Base-by-base conservation (phyloP, 2,888 invertebrate genomes). In the Philopedon plagiatum region DNA sequence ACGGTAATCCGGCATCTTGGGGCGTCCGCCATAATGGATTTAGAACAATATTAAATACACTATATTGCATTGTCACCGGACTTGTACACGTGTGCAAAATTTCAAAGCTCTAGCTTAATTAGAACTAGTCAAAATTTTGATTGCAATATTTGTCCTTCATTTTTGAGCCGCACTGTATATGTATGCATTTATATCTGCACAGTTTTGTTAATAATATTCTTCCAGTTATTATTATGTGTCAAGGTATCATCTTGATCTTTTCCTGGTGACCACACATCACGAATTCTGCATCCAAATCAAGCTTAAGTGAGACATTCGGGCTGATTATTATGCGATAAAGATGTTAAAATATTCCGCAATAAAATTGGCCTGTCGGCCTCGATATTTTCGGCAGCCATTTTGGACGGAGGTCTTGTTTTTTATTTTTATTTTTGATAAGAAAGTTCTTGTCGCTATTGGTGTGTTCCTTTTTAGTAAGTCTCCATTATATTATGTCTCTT, bases 251-350 rank as follows among this genome's bases (percentile, higher is more conserved):
- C 39, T 39, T 2, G n/a, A n/a, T 13, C 15, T 37, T 54, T 56
- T 64, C 26, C 13, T 15, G 39, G 32, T 32, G 72, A 39, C 72
- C 69, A 63, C 73, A 64, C 68, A 73, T 64, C 64, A 65, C 61
- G 73, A 68, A 58, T 64, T 69, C 69, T 73, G 73, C 68, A 73
- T 73, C 46, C 41, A 68, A 73, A 73, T 73, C 32, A 61, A 41
- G 58, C 21, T 21, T 64, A 69, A 73, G 69, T 73, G 64, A 68
- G 73, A 73, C 65, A 69, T 73, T 72, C 65, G 18, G 18, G 44
- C 23, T 60, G 58, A 73, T 73, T 73, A 64, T 61, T 63, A 67
- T 73, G 68, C 68, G 64, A 73, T 73, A 61, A 73, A 73, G 68
- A 54, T 69, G 73, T 69, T 72, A 69, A 73, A 65, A 73, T 69